Percentiles rank a stretch among this genome's conserved stretches.
Evolutionary conservation across 1,140 invertebrate genomes (phyloP).

Genomic region (Andrena cerasifolii): DNA sequence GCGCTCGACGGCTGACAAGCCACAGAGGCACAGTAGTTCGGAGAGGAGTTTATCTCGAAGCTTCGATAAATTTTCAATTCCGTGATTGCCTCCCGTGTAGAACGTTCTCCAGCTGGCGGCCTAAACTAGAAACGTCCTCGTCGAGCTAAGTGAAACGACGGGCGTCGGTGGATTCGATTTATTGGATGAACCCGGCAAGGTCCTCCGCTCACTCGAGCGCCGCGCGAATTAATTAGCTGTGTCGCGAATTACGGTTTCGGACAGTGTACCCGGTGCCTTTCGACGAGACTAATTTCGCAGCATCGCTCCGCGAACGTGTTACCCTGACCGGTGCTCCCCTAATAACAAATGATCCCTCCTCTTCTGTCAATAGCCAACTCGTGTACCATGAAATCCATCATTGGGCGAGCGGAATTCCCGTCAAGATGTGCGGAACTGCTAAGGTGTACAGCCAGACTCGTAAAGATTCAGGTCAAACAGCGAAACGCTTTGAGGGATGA

Average conservation of each 20-base stretch:
- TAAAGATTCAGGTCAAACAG: background rate
- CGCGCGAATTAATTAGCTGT: slow-evolving; percentile 44
- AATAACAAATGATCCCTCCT: slow-evolving; percentile 32
- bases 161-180: slow-evolving; percentile 26
- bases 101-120: background rate
- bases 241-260: slow-evolving; percentile 13
- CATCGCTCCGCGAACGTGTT: background rate
- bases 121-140: slow-evolving; percentile 18
- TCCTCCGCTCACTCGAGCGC: background rate
- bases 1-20: background rate
- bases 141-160: background rate
- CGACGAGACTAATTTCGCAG: slow-evolving; percentile 27
- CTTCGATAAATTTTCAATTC: slow-evolving; percentile 37
- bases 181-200: background rate
- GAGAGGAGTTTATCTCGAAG: background rate
- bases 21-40: background rate
- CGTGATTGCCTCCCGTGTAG: slow-evolving; percentile 21
- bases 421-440: too few species aligned
- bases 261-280: background rate
- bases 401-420: background rate
- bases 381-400: too few species aligned
- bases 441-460: background rate
- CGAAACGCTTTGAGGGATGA: background rate
- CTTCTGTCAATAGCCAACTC: background rate
- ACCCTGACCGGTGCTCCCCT: slow-evolving; percentile 23